phyloP scores from a whole-genome alignment of 2,797 vertebrate genomes.

The Sarcophilus harrisii region DNA sequence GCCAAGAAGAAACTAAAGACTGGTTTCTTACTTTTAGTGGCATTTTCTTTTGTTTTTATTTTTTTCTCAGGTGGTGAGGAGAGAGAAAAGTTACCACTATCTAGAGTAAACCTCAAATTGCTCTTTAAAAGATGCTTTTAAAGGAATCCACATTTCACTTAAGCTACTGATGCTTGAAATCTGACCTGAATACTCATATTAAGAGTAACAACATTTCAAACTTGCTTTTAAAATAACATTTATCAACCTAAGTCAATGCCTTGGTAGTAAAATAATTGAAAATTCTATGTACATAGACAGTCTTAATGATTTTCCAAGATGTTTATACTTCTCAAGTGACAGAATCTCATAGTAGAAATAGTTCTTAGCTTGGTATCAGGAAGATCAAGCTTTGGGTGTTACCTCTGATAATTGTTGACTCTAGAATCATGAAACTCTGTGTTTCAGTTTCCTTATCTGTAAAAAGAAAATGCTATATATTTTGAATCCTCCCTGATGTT shows the following conservation, averaged over 20 bases:
- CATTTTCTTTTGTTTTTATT: background rate
- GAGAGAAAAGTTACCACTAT: background rate
- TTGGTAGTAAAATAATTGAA: background rate
- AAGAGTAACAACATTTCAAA: background rate
- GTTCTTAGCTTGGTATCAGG: background rate
- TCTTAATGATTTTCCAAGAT: background rate
- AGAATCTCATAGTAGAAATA: background rate
- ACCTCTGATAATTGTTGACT: background rate
- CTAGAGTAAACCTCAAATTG: background rate
- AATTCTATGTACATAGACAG: background rate
- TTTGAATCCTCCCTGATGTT: background rate
- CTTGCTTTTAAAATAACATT: background rate
- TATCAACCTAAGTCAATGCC: background rate
- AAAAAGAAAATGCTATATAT: background rate
- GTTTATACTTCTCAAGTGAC: background rate
- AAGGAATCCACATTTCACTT: background rate
- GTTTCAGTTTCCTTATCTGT: background rate
- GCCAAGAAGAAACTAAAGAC: background rate
- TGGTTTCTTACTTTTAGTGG: background rate
- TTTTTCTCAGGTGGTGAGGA: background rate
- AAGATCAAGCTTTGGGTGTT: background rate
- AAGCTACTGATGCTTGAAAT: background rate
- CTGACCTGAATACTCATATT: background rate
- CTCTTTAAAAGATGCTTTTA: background rate
- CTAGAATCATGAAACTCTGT: background rate